Base-by-base conservation (phyloP, 2,797 vertebrate species). In the Chelonia mydas region DNA sequence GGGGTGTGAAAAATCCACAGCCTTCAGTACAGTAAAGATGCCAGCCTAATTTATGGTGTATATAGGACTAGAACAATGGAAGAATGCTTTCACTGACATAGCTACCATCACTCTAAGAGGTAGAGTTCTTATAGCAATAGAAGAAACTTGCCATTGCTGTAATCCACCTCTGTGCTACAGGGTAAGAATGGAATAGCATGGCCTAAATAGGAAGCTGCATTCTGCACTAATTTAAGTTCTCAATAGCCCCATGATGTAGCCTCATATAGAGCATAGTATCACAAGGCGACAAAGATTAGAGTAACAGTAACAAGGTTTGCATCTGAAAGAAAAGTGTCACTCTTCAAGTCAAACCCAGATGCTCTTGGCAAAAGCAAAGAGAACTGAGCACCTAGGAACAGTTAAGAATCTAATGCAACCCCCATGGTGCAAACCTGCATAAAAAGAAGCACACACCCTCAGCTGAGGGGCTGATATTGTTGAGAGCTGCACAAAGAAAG, bases 401-500 rank as follows among this genome's bases (percentile, higher is more conserved):
- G 57, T 51, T 6, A 86, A 93, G 89, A 12, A 31, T 83, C 74
- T 37, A 77, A 2, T 85, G 79, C 79, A 86, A 65, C 49, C 86
- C 87, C 16, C 80, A 19, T 11, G 3, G 25, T 0, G 45, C 54
- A 45, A 45, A 83, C 53, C 84, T 86, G 87, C 76, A 59, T 72
- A 31, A n/a, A 49, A 17, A 53, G 78, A 51, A 84, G 87, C 37
- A 41, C 50, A 2, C 90, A 21, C 31, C 85, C 92, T 59, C 72
- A 77, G 41, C 19, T 6, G 13, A 81, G 54, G 59, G 25, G 5
- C 76, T 57, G 88, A 16, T 53, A 77, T 12, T 84, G 45, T 50
- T 86, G 78, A 11, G 90, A 87, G 72, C 89, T 2, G 1, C 72
- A 68, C 91, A 90, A 87, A 95, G 74, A 51, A 84, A 93, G 47